Base-by-base conservation (phyloP, 2,888 invertebrate species). In the Chrysodeixis includens region DNA sequence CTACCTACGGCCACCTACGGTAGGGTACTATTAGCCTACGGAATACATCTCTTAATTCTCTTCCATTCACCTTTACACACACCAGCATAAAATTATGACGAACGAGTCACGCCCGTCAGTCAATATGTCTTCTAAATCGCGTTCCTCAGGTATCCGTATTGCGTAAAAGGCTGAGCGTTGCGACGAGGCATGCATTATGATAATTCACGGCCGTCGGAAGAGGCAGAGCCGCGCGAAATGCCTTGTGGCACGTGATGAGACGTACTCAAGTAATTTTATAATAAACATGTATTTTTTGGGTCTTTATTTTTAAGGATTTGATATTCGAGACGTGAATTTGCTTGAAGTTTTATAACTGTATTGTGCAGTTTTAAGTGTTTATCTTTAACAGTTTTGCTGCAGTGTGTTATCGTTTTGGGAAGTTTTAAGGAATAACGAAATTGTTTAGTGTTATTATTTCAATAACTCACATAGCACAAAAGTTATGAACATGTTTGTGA, bases 141-240 rank as follows among this genome's bases (percentile, higher is more conserved):
- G 76, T 79, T 72, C 52, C 20, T 56, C 76, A 74, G 75, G 77
- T 77, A 75, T 76, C 74, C 75, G 69, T 82, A 76, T 80, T 79
- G 75, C 80, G 79, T 83, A 74, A 82, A 79, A 76, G 65, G 76
- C 72, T 71, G 64, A 71, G 69, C 78, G 78, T 56, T 57, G 78
- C 82, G 79, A 85, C 83, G 86, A 82, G 76, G 77, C 80, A 72
- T 87, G 85, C 84, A 87, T 87, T 86, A 87, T 87, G 83, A 85
- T 86, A 87, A 86, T 88, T 83, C 77, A 66, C 66, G 68, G 62
- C 74, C 76, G 66, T 53, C 73, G 77, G 67, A 77, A 74, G 70
- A 82, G 79, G 78, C 67, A 64, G 61, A 69, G 78, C 69, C 63
- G 59, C 61, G 69, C 68, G 59, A 73, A 83, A 75, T 76, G 71